Base-by-base conservation (phyloP, 2,113 vertebrate species). In the Hemiscyllium ocellatum region DNA sequence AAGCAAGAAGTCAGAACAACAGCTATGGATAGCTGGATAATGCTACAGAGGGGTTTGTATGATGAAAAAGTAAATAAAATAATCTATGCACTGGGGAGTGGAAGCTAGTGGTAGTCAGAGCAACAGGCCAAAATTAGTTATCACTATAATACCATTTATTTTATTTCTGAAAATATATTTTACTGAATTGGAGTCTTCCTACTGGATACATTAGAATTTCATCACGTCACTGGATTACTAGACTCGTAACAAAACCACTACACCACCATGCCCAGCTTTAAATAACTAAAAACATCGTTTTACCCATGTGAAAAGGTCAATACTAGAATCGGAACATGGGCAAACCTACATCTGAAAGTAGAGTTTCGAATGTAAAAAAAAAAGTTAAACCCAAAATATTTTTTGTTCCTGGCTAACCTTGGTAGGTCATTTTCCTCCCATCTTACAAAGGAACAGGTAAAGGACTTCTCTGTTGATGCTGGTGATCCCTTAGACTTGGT, bases 371-470 rank as follows among this genome's bases (percentile, higher is more conserved):
- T 37, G 68, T 91, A 37, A 33, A 89, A 89, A 24, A 24, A 15
- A 37, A 15, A 56, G n/a, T 13, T 24, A 19, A 93, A 66, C 10
- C 5, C 80, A 83, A 83, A 37, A 29, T 22, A 66, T 66, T 66
- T 37, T 66, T 68, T 37, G 17, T 72, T 72, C 17, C 69, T 65
- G 19, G 96, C 98, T 97, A 96, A 99, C 99, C 99, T 98, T 97
- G 99, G 98, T 97, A 99, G 97, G 96, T 98, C 97, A 80, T 98
- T 97, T 96, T 98, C 98, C 96, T 99, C 98, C 99, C 98, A 99
- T 95, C 96, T 98, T 96, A 87, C 97, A 83, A 98, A 98, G 22
- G 98, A 97, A 61, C 97, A 96, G 0, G 96, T 97, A 96, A 97
- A 96, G 96, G 97, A 97, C 97, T 97, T 98, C 97, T 98, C 97